Evolutionary conservation across 1,140 invertebrate species (phyloP), one percentile per base, ranked within the genome.

Genomic region (Tetramorium alpestre): DNA sequence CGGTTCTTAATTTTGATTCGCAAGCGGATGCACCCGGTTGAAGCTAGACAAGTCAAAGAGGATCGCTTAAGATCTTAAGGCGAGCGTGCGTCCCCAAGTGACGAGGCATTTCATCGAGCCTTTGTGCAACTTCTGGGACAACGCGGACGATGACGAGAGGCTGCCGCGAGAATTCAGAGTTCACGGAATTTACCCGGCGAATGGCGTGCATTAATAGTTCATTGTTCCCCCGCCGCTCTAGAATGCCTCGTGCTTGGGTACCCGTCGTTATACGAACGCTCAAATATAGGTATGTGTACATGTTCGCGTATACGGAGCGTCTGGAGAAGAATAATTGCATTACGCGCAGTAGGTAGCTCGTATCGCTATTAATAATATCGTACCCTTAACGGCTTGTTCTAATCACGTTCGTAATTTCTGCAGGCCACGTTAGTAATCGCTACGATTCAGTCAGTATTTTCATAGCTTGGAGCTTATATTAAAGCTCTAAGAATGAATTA

Each of bases 141-240:
- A 49, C 60, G 75, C 76, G 69, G 85, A 88, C 58, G 75, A 62
- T 33, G 84, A 85, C 65, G 62, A 56, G 41, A 18, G 22, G 11
- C 56, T 82, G 65, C 65, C 64, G 77, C 54, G 47, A 73, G 70
- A 88, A 84, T 88, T 90, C 51, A 58, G 56, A 80, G 54, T 69
- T 75, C 64, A 54, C 25, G 90, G 89, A 92, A 92, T 92, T 75
- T 80, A 60, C 62, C 54, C 49, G 69, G 67, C 87, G 89, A 93
- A 93, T 91, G 86, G 91, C 90, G 76, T 65, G 90, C 91, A 93
- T 93, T 93, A 93, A 93, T 93, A 92, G 92, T 91, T 90, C 90
- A 93, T 93, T 93, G 93, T 92, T 92, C 91, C 90, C 89, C 56
- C 58, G 73, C 85, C 76, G 81, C 80, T 85, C 80, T 56, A 73